These are phyloP conservation scores for Galaxias olidus DNA, from an alignment of 2,797 vertebrate species.

Conservation along the genomic window DNA sequence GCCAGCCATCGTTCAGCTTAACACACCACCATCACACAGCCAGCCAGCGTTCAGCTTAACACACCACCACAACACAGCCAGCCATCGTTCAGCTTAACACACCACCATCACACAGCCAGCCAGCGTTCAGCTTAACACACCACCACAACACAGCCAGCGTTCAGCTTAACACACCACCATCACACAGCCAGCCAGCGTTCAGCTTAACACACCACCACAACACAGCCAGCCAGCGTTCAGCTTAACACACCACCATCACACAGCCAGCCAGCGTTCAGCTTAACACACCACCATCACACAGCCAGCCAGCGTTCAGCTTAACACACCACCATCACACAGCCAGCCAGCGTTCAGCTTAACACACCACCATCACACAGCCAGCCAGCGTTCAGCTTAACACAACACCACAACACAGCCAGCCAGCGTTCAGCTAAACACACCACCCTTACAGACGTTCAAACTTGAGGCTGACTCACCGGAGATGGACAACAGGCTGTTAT, in stretches of 20 bases:
- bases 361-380: no score
- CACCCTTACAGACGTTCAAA: background rate
- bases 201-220: background rate
- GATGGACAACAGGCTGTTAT: slow-evolving; percentile 87
- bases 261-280: background rate
- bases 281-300: background rate
- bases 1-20: background rate
- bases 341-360: no score
- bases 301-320: no score
- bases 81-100: no score
- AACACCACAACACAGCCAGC: no score
- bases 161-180: background rate
- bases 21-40: background rate
- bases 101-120: background rate
- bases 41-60: background rate
- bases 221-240: background rate
- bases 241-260: background rate
- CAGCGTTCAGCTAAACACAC: background rate
- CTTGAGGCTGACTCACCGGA: slow-evolving; percentile 74
- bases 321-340: no score
- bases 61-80: no score
- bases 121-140: slow-evolving; percentile 25
- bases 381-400: no score
- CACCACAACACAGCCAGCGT: background rate
- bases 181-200: no score